Conservation (phyloP, 30 jellyfish, hydroid and myxozoan species). For the Hydractinia echinata region DNA sequence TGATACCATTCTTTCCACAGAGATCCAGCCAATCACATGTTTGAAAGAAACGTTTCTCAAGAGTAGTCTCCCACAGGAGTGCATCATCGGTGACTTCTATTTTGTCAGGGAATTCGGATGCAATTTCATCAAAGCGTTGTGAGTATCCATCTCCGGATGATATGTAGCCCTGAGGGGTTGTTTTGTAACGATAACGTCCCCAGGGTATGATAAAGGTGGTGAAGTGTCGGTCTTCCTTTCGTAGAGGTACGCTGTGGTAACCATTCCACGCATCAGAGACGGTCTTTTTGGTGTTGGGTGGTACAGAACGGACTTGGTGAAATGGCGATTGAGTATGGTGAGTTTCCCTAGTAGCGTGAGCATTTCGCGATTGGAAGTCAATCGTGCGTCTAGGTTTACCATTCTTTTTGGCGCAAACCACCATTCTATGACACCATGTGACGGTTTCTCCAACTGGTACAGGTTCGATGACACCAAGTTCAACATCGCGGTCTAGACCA, state of each 20-base stretch:
- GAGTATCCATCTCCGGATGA: neutral
- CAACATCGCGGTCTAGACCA: constrained; percentile 44
- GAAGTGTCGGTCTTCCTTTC: constrained; percentile 7
- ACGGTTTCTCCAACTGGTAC: constrained; percentile 34
- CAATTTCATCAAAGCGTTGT: neutral
- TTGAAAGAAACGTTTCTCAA: neutral
- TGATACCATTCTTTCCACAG: neutral
- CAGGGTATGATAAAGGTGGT: too few species aligned
- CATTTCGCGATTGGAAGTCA: constrained; percentile 34
- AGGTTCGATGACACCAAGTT: constrained; percentile 35
- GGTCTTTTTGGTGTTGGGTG: neutral
- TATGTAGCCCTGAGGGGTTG: constrained; percentile 13
- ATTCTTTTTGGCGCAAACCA: constrained; percentile 27
- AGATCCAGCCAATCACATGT: neutral
- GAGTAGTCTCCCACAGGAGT: neutral
- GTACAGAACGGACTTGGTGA: constrained; percentile 8
- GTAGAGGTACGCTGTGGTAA: too few species aligned
- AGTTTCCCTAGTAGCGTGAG: constrained; percentile 28
- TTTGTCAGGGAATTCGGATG: constrained; percentile 3
- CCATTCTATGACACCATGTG: constrained; percentile 38
- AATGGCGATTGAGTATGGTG: constrained; percentile 38
- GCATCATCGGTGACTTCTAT: constrained; percentile 9
- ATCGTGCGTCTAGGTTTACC: constrained; percentile 33
- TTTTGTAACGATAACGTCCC: too few species aligned
- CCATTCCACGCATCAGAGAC: constrained; percentile 13